Conservation (phyloP, 1,140 invertebrate genomes). For the Tetranychus cinnabarinus region DNA sequence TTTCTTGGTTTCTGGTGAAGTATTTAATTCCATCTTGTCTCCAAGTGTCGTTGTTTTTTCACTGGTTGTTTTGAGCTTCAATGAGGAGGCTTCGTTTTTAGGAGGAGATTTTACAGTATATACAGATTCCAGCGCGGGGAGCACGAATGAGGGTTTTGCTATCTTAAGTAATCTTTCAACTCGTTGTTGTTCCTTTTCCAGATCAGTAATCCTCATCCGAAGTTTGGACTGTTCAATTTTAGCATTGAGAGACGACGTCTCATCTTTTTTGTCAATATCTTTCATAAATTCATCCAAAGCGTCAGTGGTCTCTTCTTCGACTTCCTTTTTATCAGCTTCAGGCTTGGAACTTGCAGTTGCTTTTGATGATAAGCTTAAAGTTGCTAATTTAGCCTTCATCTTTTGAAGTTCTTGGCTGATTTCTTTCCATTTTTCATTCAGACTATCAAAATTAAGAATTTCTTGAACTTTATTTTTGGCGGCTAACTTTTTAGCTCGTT, state of each 20-base stretch:
- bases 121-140: background rate
- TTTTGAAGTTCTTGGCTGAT: conserved; percentile 6
- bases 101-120: background rate
- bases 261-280: background rate
- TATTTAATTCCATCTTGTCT: background rate
- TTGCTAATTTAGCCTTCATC: conserved; percentile 5
- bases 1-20: background rate
- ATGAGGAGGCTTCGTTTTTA: background rate
- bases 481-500: background rate
- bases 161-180: conserved; percentile 8
- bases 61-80: background rate
- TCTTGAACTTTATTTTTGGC: background rate
- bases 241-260: background rate
- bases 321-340: background rate
- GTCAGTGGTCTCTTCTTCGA: background rate
- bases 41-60: background rate
- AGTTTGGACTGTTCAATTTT: conserved; percentile 11
- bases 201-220: background rate
- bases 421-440: conserved; percentile 6
- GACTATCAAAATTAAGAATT: conserved; percentile 1
- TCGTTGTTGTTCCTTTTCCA: conserved; percentile 5
- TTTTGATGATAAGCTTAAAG: background rate
- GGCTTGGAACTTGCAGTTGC: background rate
- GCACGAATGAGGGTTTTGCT: conserved; percentile 3
- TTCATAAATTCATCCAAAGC: conserved; percentile 6